Conservation (phyloP, 2,797 vertebrate species). For the Spizella passerina region DNA sequence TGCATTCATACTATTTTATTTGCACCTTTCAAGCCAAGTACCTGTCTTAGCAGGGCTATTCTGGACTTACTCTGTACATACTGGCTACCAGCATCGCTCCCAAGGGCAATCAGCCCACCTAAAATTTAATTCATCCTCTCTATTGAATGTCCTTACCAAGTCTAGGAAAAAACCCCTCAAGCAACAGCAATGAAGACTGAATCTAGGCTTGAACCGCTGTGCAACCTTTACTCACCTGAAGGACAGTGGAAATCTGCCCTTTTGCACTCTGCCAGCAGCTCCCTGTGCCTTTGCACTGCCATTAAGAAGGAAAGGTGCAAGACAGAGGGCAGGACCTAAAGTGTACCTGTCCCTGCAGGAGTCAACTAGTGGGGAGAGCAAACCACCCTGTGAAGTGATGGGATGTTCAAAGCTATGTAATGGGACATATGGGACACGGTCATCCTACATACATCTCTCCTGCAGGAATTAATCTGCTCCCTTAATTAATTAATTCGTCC, state of each 20-base stretch:
- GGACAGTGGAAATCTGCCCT: neutral
- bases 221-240: neutral
- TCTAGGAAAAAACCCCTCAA: neutral
- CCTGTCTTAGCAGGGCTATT: neutral
- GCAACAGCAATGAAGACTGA: neutral
- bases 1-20: neutral
- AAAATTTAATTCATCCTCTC: neutral
- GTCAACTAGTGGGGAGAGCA: neutral
- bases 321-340: neutral
- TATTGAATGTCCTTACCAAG: neutral
- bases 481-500: too few relatives aligned
- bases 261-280: neutral
- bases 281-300: neutral
- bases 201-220: neutral
- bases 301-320: neutral
- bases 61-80: neutral
- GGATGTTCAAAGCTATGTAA: neutral
- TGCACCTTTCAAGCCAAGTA: neutral
- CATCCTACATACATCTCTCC: neutral
- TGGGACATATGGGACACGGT: accelerated
- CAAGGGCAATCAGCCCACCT: neutral
- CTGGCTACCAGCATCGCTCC: accelerated
- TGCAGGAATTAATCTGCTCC: neutral
- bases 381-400: neutral
- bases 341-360: neutral